Conservation (phyloP, 2,888 invertebrate species). For the Fragum sueziense region DNA sequence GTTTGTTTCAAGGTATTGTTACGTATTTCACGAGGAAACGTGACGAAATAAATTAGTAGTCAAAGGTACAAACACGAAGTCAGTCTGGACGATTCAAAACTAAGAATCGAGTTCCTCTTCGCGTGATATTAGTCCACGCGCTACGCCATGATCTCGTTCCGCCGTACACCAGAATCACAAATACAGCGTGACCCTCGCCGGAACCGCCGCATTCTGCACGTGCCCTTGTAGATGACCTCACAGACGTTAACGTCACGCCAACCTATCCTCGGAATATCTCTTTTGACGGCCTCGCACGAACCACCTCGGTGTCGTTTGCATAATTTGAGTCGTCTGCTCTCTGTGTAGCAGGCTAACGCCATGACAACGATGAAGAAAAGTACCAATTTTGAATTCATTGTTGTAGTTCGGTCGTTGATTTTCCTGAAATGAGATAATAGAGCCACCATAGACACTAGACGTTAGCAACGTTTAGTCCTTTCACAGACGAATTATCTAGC, state of each 20-base stretch:
- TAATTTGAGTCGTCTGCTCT: background rate
- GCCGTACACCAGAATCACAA: background rate
- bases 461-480: too few species aligned
- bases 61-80: too few species aligned
- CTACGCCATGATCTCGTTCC: background rate
- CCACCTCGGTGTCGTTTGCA: background rate
- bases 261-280: background rate
- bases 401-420: background rate
- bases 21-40: too few species aligned
- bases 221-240: background rate
- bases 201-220: background rate
- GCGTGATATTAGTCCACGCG: background rate
- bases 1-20: too few species aligned
- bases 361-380: background rate
- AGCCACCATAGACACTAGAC: background rate
- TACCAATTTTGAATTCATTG: conserved; percentile 4
- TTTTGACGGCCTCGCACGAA: background rate
- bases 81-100: background rate
- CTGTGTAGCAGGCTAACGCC: background rate
- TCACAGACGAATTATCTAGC: too few species aligned
- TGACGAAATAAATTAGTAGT: too few species aligned
- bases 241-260: background rate
- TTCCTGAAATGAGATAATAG: background rate
- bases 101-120: background rate
- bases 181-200: background rate